Percentiles rank a stretch among this genome's conserved stretches.
These are phyloP conservation scores for Orthonevra nobilis DNA, from an alignment of 2,888 invertebrate genomes.

Conservation along the genomic window DNA sequence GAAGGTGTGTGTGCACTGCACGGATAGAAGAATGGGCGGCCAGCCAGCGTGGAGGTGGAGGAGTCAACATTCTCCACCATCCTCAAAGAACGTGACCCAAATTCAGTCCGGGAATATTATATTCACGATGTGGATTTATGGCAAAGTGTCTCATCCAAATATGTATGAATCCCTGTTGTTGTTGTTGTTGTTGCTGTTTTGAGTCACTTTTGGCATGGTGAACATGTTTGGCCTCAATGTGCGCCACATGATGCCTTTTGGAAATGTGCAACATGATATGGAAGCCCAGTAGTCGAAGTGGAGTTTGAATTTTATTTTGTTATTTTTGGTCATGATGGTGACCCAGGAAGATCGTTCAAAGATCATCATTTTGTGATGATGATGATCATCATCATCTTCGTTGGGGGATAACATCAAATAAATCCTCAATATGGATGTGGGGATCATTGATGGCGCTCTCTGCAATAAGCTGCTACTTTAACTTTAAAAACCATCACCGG, in stretches of 20 bases:
- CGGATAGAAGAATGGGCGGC: slow-evolving; percentile 14
- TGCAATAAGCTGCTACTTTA: background rate
- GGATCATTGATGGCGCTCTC: slow-evolving; percentile 51
- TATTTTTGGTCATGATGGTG: slow-evolving; percentile 35
- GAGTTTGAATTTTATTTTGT: slow-evolving; percentile 3
- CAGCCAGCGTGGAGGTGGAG: slow-evolving; percentile 45
- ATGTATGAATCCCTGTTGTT: slow-evolving; percentile 24
- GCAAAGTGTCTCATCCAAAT: slow-evolving; percentile 67
- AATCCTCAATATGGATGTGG: slow-evolving; percentile 33
- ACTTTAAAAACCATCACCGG: too few species aligned
- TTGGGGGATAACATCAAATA: slow-evolving; percentile 46
- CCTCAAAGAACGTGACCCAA: slow-evolving; percentile 63
- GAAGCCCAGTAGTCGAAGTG: slow-evolving; percentile 33
- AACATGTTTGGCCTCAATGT: slow-evolving; percentile 63
- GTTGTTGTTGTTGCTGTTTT: background rate
- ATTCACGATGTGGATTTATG: slow-evolving; percentile 63
- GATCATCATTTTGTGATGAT: slow-evolving; percentile 55
- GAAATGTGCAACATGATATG: slow-evolving; percentile 34
- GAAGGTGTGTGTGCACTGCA: slow-evolving; percentile 32
- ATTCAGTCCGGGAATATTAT: slow-evolving; percentile 56
- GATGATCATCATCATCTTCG: slow-evolving; percentile 40
- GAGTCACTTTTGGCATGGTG: slow-evolving; percentile 46
- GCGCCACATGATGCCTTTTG: slow-evolving; percentile 50
- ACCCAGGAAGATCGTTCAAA: slow-evolving; percentile 55
- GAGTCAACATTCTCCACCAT: too few species aligned